Evolutionary conservation across 2,797 vertebrate genomes (phyloP), one percentile per base, ranked within the genome.

Genomic region (Gambelia wislizenii): DNA sequence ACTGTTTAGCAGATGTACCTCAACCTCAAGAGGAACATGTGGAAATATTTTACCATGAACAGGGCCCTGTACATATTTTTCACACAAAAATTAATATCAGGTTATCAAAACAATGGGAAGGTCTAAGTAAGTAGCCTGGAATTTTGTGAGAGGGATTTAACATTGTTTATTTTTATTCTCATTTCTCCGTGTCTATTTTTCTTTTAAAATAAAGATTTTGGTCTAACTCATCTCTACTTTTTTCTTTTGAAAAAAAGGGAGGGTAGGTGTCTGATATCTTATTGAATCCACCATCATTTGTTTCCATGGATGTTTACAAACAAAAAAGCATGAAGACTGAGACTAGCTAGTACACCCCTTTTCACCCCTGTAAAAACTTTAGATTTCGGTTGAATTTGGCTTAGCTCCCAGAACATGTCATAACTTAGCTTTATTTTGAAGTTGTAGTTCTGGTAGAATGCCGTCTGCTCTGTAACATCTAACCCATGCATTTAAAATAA

Each of bases 371-470:
- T 0, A 0, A 88, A 94, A 96, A 95, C 84, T 92, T 89, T 94
- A 89, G 90, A 85, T 96, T 95, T 95, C 92, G 90, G 86, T 79
- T 92, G 93, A 79, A 85, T 93, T 95, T 97, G 96, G 95, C 95
- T 59, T 30, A n/a, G 86, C 83, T 96, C 96, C 95, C 94, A 96
- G 96, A 95, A 93, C 90, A 94, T 95, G 94, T 96, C 94, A 54
- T 92, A 92, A 81, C 67, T 82, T 56, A 74, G 87, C 91, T 95
- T 96, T 96, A 96, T 95, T 96, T 95, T 95, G 89, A 96, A 96
- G 93, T 94, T 92, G 88, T 91, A 95, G 93, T 92, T 92, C 95
- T 96, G 95, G 89, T 95, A 94, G 95, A 97, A 94, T 96, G 96
- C 93, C 90, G 87, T 90, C 93, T 93, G 89, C 87, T 94, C 94